Evolutionary conservation across 92 coral and sea anemone species (phyloP), one percentile per base, ranked within the genome.

Genomic region (Bergia puertoricense): DNA sequence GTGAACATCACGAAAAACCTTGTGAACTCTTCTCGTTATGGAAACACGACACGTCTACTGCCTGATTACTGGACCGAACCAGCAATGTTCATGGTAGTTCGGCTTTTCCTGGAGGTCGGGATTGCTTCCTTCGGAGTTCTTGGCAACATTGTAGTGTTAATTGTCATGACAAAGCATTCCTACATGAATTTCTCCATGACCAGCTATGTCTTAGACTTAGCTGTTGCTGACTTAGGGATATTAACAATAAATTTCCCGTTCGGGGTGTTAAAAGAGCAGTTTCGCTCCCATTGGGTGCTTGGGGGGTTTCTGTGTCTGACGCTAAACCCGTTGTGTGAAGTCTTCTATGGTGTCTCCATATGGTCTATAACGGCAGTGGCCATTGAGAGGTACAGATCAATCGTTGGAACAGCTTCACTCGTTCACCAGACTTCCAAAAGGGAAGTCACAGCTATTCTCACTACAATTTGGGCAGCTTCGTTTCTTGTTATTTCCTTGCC

Each of bases 301-400:
- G 85, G 85, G 15, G 51, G 59, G 51, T 81, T 81, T n/a, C 8
- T 81, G 38, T 81, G 85, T 41, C 44, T 81, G 51, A 41, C 85
- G 13, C 16, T 81, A n/a, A 38, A 81, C n/a, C 85, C 85, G 36
- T 38, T 81, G 51, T 57, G 85, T 40, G 85, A 81, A 41, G 85
- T 81, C 9, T 81, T 81, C 74, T 59, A 81, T 41, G 85, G 85
- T 1, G 85, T 62, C 3, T 81, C 85, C 2, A 44, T 81, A 0
- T 81, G 85, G 85, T 81, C 85, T 22, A 81, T 81, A 8, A 81
- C 85, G 5, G 85, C 85, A 3, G 74, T 81, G 14, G 85, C 85
- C 2, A 30, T 59, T 81, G 85, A 81, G 37, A 36, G 85, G 30
- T 81, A 81, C 68, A 37, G 56, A 2, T 81, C 85, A 62, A 81